Evolutionary conservation across 2,797 vertebrate species (phyloP), one percentile per base, ranked within the genome.

Genomic region (Benthosema pterotum): DNA sequence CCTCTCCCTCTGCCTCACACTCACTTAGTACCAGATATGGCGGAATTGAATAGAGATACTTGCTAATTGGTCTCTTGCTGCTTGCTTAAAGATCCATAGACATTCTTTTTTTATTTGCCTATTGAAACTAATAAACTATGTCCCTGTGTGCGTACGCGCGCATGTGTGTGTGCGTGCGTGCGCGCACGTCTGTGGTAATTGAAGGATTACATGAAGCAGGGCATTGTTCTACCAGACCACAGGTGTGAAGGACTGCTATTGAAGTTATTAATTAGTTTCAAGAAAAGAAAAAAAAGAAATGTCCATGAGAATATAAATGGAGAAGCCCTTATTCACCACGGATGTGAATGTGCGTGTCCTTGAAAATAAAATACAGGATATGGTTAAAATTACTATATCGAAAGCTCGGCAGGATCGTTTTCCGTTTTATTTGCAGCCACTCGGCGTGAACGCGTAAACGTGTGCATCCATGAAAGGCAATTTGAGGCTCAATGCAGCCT

Each of bases 11-110:
- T 46, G 51, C 77, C 84, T 80, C 84, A 75, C 88, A 82, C 88
- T 90, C 88, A 74, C 83, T 79, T 83, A 88, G 82, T 83, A 84
- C 22, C 72, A 86, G 86, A 89, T 87, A 89, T 78, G 83, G 86
- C 83, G 83, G 86, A 88, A 88, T 87, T 90, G 89, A 91, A 90
- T 88, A 87, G 84, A 90, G 90, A 88, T 92, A 89, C 86, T 90
- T 92, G 84, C 89, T 94, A 93, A 94, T 94, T 94, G 92, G 92
- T 92, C 91, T 92, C 92, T 92, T 87, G 89, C 91, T 85, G 90
- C 89, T 89, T 88, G 84, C 88, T 89, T 90, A 90, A 92, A 91
- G 90, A 91, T 91, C 90, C 86, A 80, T 83, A 83, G 87, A 88
- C 86, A 83, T 91, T 88, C 75, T 83, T 87, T 82, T 86, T 62